These are phyloP conservation scores for Meleagris gallopavo DNA, from an alignment of 2,113 vertebrate species.

Conservation along the genomic window DNA sequence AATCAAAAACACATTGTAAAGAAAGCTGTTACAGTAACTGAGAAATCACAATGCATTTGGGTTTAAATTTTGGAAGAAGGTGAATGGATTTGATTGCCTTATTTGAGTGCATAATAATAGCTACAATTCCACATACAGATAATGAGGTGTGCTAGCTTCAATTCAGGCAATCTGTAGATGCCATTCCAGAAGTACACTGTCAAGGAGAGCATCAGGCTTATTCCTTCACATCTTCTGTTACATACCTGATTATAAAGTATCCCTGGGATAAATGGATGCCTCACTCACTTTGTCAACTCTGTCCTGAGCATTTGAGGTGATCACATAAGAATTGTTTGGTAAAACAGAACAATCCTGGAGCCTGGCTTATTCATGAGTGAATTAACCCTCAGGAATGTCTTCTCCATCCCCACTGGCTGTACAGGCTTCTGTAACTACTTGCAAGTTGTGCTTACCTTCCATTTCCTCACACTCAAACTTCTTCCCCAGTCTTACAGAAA, in stretches of 20 bases:
- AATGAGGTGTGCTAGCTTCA: neutral
- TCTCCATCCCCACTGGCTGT: neutral
- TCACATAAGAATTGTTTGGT: neutral
- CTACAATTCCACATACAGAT: neutral
- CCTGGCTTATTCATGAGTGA: neutral
- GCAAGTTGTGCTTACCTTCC: neutral
- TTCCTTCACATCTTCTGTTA: neutral
- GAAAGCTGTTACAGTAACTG: neutral
- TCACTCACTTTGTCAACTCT: neutral
- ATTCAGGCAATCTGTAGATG: neutral
- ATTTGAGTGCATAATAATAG: neutral
- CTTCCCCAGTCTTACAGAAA: neutral
- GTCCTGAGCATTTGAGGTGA: neutral
- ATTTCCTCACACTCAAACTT: neutral
- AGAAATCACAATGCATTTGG: neutral
- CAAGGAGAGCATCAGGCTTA: neutral
- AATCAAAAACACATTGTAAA: neutral
- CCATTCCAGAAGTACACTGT: neutral
- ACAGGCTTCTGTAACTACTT: neutral
- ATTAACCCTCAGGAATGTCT: neutral
- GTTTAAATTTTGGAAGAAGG: neutral
- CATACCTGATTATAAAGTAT: neutral
- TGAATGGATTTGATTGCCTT: neutral
- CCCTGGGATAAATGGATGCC: neutral
- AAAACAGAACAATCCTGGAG: neutral